phyloP scores from a whole-genome alignment of 2,888 invertebrate species.

The Blomia tropicalis region DNA sequence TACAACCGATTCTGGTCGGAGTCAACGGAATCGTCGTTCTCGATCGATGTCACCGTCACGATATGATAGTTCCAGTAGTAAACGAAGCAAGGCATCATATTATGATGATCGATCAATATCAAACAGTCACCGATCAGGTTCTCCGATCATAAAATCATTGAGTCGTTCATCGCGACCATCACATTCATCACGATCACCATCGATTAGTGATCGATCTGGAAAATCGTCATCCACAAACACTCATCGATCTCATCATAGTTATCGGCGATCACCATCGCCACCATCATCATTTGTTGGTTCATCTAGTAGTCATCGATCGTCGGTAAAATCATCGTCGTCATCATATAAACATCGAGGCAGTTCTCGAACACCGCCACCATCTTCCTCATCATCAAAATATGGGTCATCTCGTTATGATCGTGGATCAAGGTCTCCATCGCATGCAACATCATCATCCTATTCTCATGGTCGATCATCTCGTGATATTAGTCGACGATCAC shows the following conservation, averaged over 20 bases:
- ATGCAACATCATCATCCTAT: not conserved
- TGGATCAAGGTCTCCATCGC: not conserved
- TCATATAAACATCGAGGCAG: not conserved
- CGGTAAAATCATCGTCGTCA: not conserved
- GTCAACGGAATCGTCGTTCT: not conserved
- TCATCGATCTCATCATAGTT: not conserved
- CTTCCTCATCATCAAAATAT: not conserved
- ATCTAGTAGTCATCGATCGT: not conserved
- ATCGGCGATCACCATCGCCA: not conserved
- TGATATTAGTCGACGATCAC: not conserved
- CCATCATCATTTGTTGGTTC: not conserved
- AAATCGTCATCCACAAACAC: not conserved
- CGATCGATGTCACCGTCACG: not conserved
- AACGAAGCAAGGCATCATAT: not conserved
- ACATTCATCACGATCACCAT: not conserved
- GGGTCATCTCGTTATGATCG: not conserved
- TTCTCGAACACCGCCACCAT: slow-evolving; percentile 18
- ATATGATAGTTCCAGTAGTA: not conserved
- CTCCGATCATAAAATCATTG: not conserved
- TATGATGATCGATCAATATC: not conserved
- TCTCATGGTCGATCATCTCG: not conserved
- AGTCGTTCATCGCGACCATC: not conserved
- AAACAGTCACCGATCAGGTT: not conserved
- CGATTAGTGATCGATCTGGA: not conserved
- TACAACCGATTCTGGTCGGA: not conserved